Percentiles rank a stretch among this genome's conserved stretches.
Evolutionary conservation across 2,113 vertebrate species (phyloP).

Genomic region (Carlito syrichta): DNA sequence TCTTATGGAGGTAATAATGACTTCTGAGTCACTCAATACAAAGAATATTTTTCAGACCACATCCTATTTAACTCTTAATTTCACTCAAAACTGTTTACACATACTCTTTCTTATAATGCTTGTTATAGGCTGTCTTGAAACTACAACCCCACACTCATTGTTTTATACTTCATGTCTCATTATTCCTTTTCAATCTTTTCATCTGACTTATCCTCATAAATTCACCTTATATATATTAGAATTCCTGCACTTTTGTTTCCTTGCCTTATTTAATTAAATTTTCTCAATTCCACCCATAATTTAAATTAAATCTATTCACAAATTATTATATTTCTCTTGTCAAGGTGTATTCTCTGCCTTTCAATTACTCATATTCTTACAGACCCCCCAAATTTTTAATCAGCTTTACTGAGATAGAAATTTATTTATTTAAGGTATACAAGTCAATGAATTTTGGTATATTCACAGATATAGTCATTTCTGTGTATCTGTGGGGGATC

Average conservation of each 20-base stretch:
- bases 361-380: neutral
- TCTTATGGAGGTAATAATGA: neutral
- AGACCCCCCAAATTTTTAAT: neutral
- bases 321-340: neutral
- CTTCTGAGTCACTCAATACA: neutral
- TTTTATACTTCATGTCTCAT: neutral
- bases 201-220: neutral
- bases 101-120: neutral
- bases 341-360: neutral
- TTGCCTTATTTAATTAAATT: neutral
- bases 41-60: neutral
- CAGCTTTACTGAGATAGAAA: neutral
- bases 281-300: neutral
- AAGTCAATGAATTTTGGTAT: neutral
- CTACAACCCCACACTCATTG: neutral
- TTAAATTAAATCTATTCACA: neutral
- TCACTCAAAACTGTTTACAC: neutral
- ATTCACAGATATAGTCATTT: neutral
- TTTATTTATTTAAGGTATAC: neutral
- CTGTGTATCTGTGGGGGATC: neutral
- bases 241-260: neutral
- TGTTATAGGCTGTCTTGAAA: neutral
- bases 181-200: neutral
- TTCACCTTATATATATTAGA: too few relatives aligned
- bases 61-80: neutral